Base-by-base conservation (phyloP, 2,797 vertebrate genomes). In the Chelonia mydas region DNA sequence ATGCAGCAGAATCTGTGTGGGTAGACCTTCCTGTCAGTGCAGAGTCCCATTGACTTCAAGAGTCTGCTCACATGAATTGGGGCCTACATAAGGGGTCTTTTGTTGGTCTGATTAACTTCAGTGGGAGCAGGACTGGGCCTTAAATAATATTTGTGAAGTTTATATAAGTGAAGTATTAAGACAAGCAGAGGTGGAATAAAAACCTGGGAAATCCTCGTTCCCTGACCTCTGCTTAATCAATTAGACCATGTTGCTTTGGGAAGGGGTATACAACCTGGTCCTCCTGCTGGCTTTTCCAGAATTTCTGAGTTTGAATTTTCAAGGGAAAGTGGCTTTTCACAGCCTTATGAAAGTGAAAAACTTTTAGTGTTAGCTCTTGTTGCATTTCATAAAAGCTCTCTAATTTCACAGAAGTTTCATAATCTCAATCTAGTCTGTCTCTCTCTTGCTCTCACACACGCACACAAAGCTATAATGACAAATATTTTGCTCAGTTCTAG, bases 31-130 rank as follows among this genome's bases (percentile, higher is more conserved):
- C 13, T 90, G 72, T 59, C 47, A 6, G 47, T 88, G 74, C 88
- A 91, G 54, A 88, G 59, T 83, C 91, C 53, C n/a, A 47, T 87
- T 92, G 50, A 81, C 55, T 96, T 95, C 87, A 93, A 91, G 92
- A 89, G 25, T 49, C 59, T 93, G 76, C 28, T 81, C 92, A 57
- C 2, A 45, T 78, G 77, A 45, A 88, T 88, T 76, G 81, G 7
- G 45, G 55, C 53, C 59, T 91, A 11, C 45, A 89, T 88, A 92
- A 84, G 87, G 86, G 21, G 65, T 89, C 94, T 90, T 84, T 45
- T 87, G 86, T 86, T 90, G 50, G 41, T 90, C 87, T 82, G 94
- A 76, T 93, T 83, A 88, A 77, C 51, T 92, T 93, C 93, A 92
- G 84, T 78, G 79, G 90, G 65, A 92, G 53, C 76, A 90, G 76